phyloP scores from a whole-genome alignment of 2,797 vertebrate species.

The Coendou prehensilis region DNA sequence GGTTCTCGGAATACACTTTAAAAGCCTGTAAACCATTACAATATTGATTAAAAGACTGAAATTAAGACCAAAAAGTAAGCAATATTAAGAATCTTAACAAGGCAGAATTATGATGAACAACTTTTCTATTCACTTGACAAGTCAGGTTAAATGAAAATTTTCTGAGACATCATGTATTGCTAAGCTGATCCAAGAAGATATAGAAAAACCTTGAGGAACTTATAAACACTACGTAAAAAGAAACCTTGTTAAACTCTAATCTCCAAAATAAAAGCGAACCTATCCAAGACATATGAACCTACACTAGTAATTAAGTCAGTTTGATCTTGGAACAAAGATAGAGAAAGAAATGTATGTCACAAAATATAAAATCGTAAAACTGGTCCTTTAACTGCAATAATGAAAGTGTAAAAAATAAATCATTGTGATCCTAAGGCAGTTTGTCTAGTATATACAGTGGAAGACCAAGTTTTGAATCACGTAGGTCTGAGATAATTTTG shows the following conservation, averaged over 20 bases:
- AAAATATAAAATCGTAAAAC: background rate
- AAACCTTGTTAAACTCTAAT: background rate
- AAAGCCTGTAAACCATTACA: background rate
- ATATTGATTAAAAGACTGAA: background rate
- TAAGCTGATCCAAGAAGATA: background rate
- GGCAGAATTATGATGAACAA: background rate
- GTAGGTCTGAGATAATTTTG: background rate
- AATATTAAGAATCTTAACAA: background rate
- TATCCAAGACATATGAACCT: background rate
- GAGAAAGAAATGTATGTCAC: background rate
- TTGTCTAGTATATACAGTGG: accelerated
- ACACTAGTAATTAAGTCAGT: background rate
- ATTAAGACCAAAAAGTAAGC: background rate
- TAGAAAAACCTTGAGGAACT: background rate
- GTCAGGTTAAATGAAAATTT: background rate
- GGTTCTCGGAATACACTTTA: background rate
- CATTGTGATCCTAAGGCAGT: background rate
- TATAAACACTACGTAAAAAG: background rate
- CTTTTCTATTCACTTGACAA: background rate
- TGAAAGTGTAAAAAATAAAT: background rate
- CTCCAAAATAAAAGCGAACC: background rate
- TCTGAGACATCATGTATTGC: background rate
- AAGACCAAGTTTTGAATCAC: background rate
- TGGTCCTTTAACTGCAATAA: background rate
- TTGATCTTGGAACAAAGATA: background rate